A percentile compares a stretch with the other conserved stretches of the same genome.
Evolutionary conservation across 1,140 invertebrate genomes (phyloP).

Genomic region (Lordiphosa mommai): DNA sequence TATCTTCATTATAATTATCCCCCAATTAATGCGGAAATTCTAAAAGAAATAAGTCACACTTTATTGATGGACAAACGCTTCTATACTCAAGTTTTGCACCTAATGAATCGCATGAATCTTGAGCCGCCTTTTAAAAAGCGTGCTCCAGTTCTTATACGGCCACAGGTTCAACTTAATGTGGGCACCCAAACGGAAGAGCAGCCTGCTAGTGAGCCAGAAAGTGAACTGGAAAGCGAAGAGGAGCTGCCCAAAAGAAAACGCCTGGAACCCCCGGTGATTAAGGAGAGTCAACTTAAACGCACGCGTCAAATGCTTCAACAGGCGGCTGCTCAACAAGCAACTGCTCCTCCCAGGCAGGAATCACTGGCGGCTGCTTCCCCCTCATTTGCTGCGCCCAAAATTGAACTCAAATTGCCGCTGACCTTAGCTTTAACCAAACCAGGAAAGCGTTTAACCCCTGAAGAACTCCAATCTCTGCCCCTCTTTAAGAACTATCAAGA

Average conservation of each 20-base stretch:
- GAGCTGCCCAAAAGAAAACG: conserved; percentile 82
- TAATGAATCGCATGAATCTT: conserved; percentile 98
- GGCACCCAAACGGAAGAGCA: conserved; percentile 40
- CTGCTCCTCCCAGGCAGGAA: not conserved
- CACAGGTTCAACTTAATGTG: not conserved
- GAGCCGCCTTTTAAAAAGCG: conserved; percentile 87
- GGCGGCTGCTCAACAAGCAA: not conserved
- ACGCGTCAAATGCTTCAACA: conserved; percentile 48
- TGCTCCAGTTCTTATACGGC: not conserved
- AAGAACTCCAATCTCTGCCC: conserved; percentile 88
- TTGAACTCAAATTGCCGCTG: conserved; percentile 45
- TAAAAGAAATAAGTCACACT: conserved; percentile 89
- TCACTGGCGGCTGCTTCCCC: not conserved
- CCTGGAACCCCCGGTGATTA: conserved; percentile 4
- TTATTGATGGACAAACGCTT: conserved; percentile 88
- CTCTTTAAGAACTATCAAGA: conserved; percentile 93
- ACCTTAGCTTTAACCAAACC: not conserved
- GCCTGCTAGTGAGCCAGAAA: conserved; percentile 31
- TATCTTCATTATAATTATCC: conserved; percentile 89
- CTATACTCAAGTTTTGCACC: conserved; percentile 93
- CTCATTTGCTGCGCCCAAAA: conserved; percentile 19
- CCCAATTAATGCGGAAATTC: conserved; percentile 85
- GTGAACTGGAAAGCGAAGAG: conserved; percentile 85
- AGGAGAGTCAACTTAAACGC: conserved; percentile 30
- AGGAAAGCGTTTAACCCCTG: conserved; percentile 82